Conservation (phyloP, 1,140 invertebrate species). For the Colletes latitarsis region DNA sequence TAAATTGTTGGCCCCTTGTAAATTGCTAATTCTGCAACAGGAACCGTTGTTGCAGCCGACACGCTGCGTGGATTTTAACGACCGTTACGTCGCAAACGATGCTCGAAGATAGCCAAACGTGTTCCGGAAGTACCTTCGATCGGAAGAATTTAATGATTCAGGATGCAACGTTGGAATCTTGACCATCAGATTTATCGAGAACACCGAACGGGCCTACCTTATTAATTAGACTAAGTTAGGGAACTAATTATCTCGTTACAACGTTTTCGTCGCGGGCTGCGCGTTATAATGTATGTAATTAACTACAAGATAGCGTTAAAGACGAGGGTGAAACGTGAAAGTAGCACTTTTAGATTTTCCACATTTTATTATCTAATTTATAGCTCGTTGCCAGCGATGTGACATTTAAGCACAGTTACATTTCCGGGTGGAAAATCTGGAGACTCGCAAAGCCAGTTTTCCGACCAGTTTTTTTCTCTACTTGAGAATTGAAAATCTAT, state of each 20-base stretch:
- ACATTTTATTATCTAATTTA: background rate
- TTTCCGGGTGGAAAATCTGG: background rate
- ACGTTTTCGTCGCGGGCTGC: background rate
- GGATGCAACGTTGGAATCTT: background rate
- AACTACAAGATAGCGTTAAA: background rate
- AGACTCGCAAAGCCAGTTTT: background rate
- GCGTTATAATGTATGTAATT: background rate
- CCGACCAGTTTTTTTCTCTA: background rate
- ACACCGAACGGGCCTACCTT: background rate
- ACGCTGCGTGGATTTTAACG: constrained; percentile 29
- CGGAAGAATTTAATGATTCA: constrained; percentile 7
- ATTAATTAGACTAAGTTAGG: constrained; percentile 2
- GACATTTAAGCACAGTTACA: background rate
- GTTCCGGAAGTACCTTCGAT: background rate
- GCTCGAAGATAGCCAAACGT: constrained; percentile 1
- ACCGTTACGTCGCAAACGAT: constrained; percentile 46
- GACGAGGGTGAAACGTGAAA: constrained; percentile 9
- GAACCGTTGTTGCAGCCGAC: constrained; percentile 38
- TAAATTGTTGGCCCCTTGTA: background rate
- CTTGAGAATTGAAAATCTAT: no score
- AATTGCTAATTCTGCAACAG: constrained; percentile 30
- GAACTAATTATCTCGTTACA: constrained; percentile 22
- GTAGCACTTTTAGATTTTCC: background rate
- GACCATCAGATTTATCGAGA: background rate
- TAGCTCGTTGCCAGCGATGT: background rate